Conservation (phyloP, 2,113 vertebrate species). For the Scalopus aquaticus region DNA sequence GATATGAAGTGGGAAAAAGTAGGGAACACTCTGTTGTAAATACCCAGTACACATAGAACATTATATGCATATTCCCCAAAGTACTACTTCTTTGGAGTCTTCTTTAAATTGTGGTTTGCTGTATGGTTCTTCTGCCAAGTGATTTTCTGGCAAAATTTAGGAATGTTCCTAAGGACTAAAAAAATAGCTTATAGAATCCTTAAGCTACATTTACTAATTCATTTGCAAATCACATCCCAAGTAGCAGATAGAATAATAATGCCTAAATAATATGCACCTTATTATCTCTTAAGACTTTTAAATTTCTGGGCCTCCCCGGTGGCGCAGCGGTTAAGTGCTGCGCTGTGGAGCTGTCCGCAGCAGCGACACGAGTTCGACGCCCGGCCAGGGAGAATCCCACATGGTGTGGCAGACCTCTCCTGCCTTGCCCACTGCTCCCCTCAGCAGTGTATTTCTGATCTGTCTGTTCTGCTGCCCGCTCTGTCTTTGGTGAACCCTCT, state of each 20-base stretch:
- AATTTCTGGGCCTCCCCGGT: too few species aligned
- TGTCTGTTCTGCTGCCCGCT: too few species aligned
- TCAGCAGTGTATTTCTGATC: too few species aligned
- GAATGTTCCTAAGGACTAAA: not conserved
- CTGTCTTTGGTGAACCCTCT: too few species aligned
- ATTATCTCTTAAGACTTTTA: not conserved
- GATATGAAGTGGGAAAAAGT: constrained; percentile 11
- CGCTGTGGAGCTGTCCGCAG: too few species aligned
- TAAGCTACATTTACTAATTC: not conserved
- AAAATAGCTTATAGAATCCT: not conserved
- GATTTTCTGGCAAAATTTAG: not conserved
- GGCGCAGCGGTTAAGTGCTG: too few species aligned
- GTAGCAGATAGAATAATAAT: not conserved
- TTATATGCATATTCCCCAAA: not conserved
- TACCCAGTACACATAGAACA: constrained; percentile 20
- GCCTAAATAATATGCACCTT: not conserved
- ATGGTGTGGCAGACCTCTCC: too few species aligned
- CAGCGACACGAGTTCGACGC: too few species aligned
- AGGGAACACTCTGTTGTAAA: not conserved
- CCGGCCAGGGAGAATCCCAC: too few species aligned
- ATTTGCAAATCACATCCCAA: not conserved
- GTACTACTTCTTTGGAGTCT: not conserved
- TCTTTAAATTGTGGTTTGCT: constrained; percentile 24
- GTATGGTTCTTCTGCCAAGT: not conserved
- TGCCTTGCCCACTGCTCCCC: too few species aligned